phyloP scores from a whole-genome alignment of 2,113 vertebrate genomes.

The Pseudopodoces humilis region DNA sequence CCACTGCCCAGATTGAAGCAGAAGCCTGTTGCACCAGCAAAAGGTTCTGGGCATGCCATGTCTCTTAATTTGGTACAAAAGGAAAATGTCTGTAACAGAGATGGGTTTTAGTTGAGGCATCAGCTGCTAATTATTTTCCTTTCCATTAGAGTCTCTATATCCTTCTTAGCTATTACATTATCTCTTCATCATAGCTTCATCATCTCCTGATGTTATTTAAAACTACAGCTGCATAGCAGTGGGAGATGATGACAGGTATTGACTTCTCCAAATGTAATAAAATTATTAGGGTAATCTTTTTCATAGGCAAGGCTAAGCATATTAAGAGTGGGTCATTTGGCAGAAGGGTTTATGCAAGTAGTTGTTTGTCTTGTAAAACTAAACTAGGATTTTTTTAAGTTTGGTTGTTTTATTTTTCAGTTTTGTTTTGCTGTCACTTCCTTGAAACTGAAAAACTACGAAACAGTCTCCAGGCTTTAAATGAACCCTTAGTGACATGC shows the following conservation, averaged over 20 bases:
- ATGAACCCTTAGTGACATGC: neutral
- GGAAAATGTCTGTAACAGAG: neutral
- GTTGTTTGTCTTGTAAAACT: neutral
- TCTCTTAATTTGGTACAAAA: neutral
- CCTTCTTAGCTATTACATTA: neutral
- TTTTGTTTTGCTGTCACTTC: neutral
- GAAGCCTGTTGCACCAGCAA: neutral
- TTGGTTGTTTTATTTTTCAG: neutral
- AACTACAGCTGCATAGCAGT: neutral
- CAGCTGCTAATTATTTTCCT: neutral
- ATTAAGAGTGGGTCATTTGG: neutral
- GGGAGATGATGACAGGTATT: neutral
- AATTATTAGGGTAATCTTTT: neutral
- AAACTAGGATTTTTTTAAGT: neutral
- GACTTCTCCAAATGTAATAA: neutral
- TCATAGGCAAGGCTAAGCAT: neutral
- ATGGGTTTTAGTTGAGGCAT: neutral
- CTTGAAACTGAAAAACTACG: slow-evolving; percentile 1
- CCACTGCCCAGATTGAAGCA: neutral
- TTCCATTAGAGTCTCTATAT: neutral
- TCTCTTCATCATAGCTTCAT: neutral
- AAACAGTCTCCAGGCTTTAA: neutral
- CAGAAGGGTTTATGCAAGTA: neutral
- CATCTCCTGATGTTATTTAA: neutral
- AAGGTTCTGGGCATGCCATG: neutral